Evolutionary conservation across 2,113 vertebrate genomes (phyloP), one percentile per base, ranked within the genome.

Genomic region (Corvus cornix): DNA sequence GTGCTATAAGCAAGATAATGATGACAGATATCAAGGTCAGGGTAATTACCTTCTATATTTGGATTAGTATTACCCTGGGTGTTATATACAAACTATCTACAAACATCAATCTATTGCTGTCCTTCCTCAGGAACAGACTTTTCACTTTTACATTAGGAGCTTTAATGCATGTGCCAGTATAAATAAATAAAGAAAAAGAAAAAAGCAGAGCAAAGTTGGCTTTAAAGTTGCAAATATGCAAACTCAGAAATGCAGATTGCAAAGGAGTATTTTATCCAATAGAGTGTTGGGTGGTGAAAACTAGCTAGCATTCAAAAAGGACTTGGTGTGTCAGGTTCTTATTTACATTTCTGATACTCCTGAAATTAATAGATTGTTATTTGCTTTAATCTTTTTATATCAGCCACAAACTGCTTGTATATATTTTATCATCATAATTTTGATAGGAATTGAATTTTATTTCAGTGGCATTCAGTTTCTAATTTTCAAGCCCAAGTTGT

Each of bases 21-120:
- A 97, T 95, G 96, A 97, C 93, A 97, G 77, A 93, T 96, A 94
- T 60, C 96, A 98, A 98, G 97, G 97, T 98, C 97, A 98, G 84
- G 87, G 86, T 90, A 96, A 97, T 98, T 97, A 96, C 56, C 85
- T 96, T 97, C 95, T 96, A 93, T 98, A 97, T 96, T 93, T 97
- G 90, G 93, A 85, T 97, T 96, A 94, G 80, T 95, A 95, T 97
- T 97, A 96, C 83, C 89, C 88, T 79, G 67, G 35, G 41, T 81
- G 82, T 95, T 64, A 72, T 31, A 93, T 58, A 84, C 49, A 96
- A 92, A 43, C 84, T 95, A 66, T 84, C 87, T 80, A 82, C 87
- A 90, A 93, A 73, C 82, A 78, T 95, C 89, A 95, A 11, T 84
- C 87, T 92, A 84, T 39, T 73, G 75, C 46, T 93, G 39, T 63